phyloP scores from a whole-genome alignment of 2,888 invertebrate species.

The Melangyna quadrimaculata region DNA sequence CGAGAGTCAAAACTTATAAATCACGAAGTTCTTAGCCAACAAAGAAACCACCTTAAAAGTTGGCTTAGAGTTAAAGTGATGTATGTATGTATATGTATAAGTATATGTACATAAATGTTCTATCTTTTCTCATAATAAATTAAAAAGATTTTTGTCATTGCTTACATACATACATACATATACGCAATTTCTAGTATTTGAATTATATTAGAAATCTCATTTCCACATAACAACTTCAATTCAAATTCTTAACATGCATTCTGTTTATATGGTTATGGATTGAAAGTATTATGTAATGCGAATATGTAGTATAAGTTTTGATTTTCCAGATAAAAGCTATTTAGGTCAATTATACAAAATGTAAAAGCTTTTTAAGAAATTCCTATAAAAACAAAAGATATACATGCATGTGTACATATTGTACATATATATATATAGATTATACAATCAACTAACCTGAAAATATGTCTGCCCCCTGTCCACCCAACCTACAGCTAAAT shows the following conservation, averaged over 20 bases:
- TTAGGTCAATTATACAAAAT: too few relatives aligned
- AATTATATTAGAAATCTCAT: constrained; percentile 1
- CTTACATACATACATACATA: not conserved
- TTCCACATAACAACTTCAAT: constrained; percentile 13
- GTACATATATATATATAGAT: not conserved
- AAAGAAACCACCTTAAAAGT: too few relatives aligned
- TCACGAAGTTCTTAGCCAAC: too few relatives aligned
- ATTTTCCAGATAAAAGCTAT: too few relatives aligned
- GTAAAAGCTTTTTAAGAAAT: not conserved
- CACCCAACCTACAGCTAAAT: constrained; percentile 95
- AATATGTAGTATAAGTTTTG: not conserved
- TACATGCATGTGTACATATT: too few relatives aligned
- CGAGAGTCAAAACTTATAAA: too few relatives aligned
- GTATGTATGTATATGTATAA: not conserved
- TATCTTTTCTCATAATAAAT: too few relatives aligned
- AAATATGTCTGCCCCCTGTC: constrained; percentile 90
- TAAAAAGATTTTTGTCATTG: not conserved
- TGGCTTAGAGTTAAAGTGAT: too few relatives aligned
- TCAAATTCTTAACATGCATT: not conserved
- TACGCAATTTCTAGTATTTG: not conserved
- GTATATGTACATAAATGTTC: not conserved
- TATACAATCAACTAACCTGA: constrained; percentile 92
- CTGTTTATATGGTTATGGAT: not conserved
- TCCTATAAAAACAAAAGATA: constrained; percentile 8
- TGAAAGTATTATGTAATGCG: not conserved